Evolutionary conservation across 2,797 vertebrate genomes (phyloP).

Genomic region (Tympanoctomys barrerae): DNA sequence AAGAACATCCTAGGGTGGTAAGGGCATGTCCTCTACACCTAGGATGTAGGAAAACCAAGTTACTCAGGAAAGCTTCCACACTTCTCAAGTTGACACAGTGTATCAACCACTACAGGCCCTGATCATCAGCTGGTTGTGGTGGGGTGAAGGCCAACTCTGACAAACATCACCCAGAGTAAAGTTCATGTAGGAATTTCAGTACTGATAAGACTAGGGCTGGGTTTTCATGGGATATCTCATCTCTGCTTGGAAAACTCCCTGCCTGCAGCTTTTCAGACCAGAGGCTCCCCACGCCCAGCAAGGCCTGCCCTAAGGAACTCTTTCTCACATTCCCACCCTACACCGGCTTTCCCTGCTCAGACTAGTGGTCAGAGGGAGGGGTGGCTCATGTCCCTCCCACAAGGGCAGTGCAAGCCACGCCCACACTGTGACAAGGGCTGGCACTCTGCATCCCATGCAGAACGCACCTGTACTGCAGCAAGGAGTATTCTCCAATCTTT

Average conservation of each 20-base stretch:
- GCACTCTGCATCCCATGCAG: background rate
- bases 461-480: background rate
- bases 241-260: background rate
- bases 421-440: background rate
- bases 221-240: background rate
- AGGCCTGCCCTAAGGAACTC: background rate
- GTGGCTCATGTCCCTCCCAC: accelerated
- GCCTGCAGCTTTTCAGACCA: background rate
- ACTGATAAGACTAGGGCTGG: background rate
- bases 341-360: background rate
- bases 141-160: background rate
- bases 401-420: background rate
- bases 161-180: background rate
- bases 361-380: background rate
- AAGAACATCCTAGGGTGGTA: background rate
- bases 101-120: background rate
- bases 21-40: background rate
- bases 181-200: background rate
- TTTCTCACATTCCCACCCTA: background rate
- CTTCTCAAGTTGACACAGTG: background rate
- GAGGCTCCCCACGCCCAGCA: background rate
- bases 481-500: background rate
- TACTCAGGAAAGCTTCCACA: background rate
- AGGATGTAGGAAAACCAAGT: background rate
- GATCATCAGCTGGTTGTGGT: background rate